phyloP scores from a whole-genome alignment of 2,797 vertebrate species.

The Acropternis orthonyx region DNA sequence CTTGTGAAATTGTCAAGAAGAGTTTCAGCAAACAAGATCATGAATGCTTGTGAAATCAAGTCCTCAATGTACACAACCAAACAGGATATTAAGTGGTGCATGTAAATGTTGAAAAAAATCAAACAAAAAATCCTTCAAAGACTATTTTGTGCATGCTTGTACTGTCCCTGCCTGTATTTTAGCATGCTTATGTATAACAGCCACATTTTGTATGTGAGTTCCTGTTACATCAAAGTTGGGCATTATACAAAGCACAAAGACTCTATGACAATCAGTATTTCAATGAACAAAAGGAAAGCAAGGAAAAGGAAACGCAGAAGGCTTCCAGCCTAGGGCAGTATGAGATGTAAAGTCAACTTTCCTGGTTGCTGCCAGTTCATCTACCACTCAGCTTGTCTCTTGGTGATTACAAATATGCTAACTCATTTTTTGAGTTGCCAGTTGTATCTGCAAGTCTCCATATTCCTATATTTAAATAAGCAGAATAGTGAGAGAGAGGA shows the following conservation, averaged over 20 bases:
- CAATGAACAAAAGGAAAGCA: slow-evolving; percentile 37
- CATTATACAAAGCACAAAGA: slow-evolving; percentile 85
- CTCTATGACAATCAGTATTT: slow-evolving; percentile 81
- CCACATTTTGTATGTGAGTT: slow-evolving; percentile 75
- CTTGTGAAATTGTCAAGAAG: slow-evolving; percentile 63
- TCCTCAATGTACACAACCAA: slow-evolving; percentile 64
- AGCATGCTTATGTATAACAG: slow-evolving; percentile 80
- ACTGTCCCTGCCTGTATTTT: slow-evolving; percentile 77
- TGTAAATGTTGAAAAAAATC: slow-evolving; percentile 73
- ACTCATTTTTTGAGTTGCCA: slow-evolving; percentile 61
- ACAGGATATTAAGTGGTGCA: slow-evolving; percentile 78
- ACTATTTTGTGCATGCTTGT: slow-evolving; percentile 83
- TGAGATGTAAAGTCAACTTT: slow-evolving; percentile 25
- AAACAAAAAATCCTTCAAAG: slow-evolving; percentile 17
- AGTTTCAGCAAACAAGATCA: slow-evolving; percentile 59
- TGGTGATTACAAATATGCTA: slow-evolving; percentile 42
- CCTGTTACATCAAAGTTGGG: slow-evolving; percentile 74
- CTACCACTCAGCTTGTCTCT: slow-evolving; percentile 39
- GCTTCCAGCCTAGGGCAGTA: neutral
- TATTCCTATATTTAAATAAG: slow-evolving; percentile 38
- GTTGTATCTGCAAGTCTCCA: neutral
- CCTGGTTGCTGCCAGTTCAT: neutral
- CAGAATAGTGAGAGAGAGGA: neutral
- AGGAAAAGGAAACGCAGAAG: neutral
- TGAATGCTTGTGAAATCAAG: slow-evolving; percentile 65